A percentile compares a stretch with the other conserved stretches of the same genome.
Conservation (phyloP, 2,113 vertebrate species). For the Archilochus colubris region DNA sequence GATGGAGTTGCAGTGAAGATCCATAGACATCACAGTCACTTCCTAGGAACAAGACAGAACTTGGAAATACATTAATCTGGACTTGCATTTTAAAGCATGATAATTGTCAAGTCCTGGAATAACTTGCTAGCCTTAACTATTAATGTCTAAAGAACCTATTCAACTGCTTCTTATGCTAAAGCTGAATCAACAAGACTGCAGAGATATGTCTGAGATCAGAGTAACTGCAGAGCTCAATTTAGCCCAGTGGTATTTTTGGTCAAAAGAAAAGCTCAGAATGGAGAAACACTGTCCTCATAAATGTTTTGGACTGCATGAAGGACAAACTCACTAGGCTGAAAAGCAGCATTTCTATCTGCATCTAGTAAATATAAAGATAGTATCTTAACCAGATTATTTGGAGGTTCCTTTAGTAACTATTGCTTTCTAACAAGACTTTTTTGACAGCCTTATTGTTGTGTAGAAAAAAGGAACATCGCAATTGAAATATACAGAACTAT, state of each 20-base stretch:
- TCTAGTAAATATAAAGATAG: neutral
- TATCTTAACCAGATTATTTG: neutral
- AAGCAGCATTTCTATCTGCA: neutral
- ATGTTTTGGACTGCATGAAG: neutral
- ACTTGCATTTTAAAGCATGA: neutral
- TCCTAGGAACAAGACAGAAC: neutral
- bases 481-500: neutral
- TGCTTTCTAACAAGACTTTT: neutral
- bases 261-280: neutral
- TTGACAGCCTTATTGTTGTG: neutral
- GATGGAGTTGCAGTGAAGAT: neutral
- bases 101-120: neutral
- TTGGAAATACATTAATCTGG: neutral
- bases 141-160: neutral
- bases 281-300: neutral
- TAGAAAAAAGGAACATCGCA: neutral
- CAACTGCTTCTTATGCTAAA: neutral
- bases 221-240: constrained; percentile 37
- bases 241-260: constrained; percentile 1
- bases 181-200: constrained; percentile 42
- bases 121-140: neutral
- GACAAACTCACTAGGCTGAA: constrained; percentile 6
- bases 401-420: neutral
- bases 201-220: neutral
- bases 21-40: accelerated